These are phyloP conservation scores for Apogon hyalosoma DNA, from an alignment of 2,797 vertebrate species.

Conservation along the genomic window DNA sequence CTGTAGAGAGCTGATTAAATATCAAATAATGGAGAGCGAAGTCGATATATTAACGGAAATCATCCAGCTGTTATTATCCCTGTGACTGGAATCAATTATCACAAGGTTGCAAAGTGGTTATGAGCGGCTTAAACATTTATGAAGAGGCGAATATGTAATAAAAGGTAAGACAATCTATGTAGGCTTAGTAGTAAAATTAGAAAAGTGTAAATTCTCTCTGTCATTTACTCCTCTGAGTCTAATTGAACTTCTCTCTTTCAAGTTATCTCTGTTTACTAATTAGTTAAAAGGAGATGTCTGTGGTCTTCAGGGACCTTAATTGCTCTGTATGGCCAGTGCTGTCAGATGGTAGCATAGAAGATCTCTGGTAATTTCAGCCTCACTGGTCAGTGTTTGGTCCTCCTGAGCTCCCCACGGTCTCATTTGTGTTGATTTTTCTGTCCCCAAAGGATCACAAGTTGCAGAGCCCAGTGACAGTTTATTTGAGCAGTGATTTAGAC, in stretches of 20 bases:
- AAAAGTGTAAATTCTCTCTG: slow-evolving; percentile 5
- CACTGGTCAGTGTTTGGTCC: slow-evolving; percentile 19
- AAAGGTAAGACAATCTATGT: background rate
- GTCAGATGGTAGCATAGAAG: slow-evolving; percentile 31
- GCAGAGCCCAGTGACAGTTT: slow-evolving; percentile 9
- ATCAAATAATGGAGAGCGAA: too few relatives aligned
- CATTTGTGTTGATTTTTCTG: slow-evolving; percentile 29
- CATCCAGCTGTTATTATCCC: too few relatives aligned
- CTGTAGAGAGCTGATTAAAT: too few relatives aligned
- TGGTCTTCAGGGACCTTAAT: slow-evolving; percentile 46
- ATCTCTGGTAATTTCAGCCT: slow-evolving; percentile 51
- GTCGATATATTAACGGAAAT: too few relatives aligned
- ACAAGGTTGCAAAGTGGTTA: too few relatives aligned
- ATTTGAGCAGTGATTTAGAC: slow-evolving; percentile 17
- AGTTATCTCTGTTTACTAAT: slow-evolving; percentile 45
- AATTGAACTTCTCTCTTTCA: slow-evolving; percentile 16
- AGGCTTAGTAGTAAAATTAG: background rate
- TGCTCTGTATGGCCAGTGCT: slow-evolving; percentile 47
- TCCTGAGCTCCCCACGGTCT: slow-evolving; percentile 13
- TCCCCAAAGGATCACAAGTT: slow-evolving; percentile 23
- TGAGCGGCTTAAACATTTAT: too few relatives aligned
- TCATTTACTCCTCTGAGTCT: slow-evolving; percentile 32
- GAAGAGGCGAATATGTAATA: too few relatives aligned
- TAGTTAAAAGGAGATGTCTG: slow-evolving; percentile 40
- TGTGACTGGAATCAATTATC: too few relatives aligned